phyloP scores from a whole-genome alignment of 2,797 vertebrate genomes.

The Corythornis leucogaster region DNA sequence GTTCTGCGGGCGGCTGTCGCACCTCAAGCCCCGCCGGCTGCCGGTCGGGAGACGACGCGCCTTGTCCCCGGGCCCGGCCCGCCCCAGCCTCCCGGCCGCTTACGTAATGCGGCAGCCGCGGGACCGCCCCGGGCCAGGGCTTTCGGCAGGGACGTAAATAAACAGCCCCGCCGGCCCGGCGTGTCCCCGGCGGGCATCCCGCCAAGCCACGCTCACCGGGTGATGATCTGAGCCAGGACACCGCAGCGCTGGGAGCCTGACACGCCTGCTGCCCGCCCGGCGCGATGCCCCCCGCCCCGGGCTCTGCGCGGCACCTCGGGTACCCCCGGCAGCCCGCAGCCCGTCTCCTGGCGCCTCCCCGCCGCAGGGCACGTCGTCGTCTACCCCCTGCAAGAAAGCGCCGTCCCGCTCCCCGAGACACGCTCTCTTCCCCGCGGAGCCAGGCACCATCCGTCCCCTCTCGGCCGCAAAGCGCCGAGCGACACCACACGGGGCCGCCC shows the following conservation, averaged over 20 bases:
- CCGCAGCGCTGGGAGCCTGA: not conserved
- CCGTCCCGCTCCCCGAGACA: no score
- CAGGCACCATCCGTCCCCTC: no score
- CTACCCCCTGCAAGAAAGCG: not conserved
- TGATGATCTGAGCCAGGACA: no score
- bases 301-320: no score
- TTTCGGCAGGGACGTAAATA: not conserved
- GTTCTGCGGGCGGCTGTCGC: no score
- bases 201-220: not conserved
- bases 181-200: not conserved
- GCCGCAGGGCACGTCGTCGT: not conserved
- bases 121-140: not conserved
- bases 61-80: no score
- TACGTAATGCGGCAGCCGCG: not conserved
- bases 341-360: no score
- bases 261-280: not conserved
- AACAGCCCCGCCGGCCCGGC: not conserved
- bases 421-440: no score
- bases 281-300: no score
- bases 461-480: no score
- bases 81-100: not conserved
- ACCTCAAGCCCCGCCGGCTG: not conserved
- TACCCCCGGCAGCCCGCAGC: no score
- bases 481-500: no score
- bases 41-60: not conserved